A percentile compares a stretch with the other conserved stretches of the same genome.
Conservation (phyloP, 2,113 vertebrate genomes). For the Catharus minimus region DNA sequence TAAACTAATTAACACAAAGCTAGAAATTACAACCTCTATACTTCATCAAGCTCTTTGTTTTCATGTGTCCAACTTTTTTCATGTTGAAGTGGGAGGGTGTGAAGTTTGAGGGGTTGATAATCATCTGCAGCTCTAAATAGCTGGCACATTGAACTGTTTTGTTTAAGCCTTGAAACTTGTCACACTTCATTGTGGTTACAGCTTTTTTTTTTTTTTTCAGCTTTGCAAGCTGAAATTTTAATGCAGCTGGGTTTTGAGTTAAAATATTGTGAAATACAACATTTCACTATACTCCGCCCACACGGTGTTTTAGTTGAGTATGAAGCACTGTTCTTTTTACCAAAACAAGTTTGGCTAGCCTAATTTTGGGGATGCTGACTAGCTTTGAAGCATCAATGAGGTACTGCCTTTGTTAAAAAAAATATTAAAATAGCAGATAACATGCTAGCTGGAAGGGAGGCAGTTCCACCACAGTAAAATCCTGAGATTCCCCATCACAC, state of each 20-base stretch:
- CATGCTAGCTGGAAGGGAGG: background rate
- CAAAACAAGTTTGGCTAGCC: conserved; percentile 53
- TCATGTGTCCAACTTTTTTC: background rate
- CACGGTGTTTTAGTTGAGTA: conserved; percentile 59
- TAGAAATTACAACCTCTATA: background rate
- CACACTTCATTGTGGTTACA: background rate
- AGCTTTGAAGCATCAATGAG: background rate
- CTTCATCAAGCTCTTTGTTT: background rate
- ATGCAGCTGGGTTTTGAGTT: conserved; percentile 69
- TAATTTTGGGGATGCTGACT: background rate
- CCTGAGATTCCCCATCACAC: background rate
- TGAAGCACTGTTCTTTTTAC: conserved; percentile 35
- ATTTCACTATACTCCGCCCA: conserved; percentile 54
- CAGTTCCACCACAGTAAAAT: background rate
- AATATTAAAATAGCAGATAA: background rate
- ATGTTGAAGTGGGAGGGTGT: background rate
- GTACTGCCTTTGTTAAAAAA: background rate
- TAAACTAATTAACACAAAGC: background rate
- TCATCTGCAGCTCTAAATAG: conserved; percentile 17
- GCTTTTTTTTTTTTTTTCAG: conserved; percentile 17
- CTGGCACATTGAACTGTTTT: conserved; percentile 41
- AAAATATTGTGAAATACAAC: conserved; percentile 72
- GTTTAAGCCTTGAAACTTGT: conserved; percentile 55
- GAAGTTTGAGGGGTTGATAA: background rate
- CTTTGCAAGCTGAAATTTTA: conserved; percentile 46